These are phyloP conservation scores for Corydoras maculifer DNA, from an alignment of 2,113 vertebrate species.

Conservation along the genomic window DNA sequence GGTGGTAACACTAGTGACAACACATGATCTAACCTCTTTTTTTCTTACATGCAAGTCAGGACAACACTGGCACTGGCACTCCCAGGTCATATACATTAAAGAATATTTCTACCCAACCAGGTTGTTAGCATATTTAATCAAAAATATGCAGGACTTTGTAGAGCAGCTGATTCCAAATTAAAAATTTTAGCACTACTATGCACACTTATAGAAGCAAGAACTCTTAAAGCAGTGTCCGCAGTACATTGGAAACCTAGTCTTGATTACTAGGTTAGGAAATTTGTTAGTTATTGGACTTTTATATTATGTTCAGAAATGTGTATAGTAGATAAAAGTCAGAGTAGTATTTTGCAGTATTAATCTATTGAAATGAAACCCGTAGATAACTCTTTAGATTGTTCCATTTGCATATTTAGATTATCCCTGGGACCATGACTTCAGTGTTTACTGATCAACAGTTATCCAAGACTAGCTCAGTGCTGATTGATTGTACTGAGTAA, in stretches of 20 bases:
- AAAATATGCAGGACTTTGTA: conserved; percentile 10
- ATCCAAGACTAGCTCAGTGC: conserved; percentile 6
- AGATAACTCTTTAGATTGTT: conserved; percentile 7
- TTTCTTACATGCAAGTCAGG: not conserved
- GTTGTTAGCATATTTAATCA: not conserved
- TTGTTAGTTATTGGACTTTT: conserved; percentile 17
- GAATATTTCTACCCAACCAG: not conserved
- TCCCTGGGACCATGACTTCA: conserved; percentile 31
- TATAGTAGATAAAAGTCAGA: not conserved
- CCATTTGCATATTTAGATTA: not conserved
- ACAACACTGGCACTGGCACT: not conserved
- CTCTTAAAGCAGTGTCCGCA: conserved; percentile 2
- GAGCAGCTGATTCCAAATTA: conserved; percentile 5
- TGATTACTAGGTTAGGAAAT: not conserved
- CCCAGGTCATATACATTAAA: not conserved
- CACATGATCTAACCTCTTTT: not conserved
- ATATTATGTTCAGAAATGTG: not conserved
- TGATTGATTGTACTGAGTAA: not conserved
- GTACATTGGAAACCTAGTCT: not conserved
- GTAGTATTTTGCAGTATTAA: conserved; percentile 13
- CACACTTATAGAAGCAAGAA: conserved; percentile 7
- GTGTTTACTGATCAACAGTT: conserved; percentile 25
- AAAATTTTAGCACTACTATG: conserved; percentile 10
- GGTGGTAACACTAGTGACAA: too few relatives aligned
- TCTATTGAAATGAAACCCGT: not conserved